Base-by-base conservation (phyloP, 1,140 invertebrate species). In the Oedothorax gibbosus region DNA sequence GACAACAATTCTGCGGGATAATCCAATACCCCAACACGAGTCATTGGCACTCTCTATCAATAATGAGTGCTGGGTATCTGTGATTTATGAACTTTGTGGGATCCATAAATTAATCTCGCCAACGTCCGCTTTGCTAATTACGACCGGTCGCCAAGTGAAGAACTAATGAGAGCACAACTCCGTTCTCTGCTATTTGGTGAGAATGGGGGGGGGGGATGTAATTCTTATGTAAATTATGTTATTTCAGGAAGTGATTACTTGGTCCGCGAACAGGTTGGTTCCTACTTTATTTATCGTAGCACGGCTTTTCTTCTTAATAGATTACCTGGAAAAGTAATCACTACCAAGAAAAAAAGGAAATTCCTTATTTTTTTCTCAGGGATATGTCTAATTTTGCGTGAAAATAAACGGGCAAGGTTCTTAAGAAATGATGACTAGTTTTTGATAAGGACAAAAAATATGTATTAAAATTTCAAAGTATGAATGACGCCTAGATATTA, bases 191-290 rank as follows among this genome's bases (percentile, higher is more conserved):
- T n/a, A n/a, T 21, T 9, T 68, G 15, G 66, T 71, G 11, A 69
- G 12, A 11, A 62, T 20, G 35, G 49, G 18, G 72, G 57, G 18
- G 35, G 49, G 18, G 72, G 18, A 35, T 81, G 78, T 50, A 81
- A 81, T 81, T 81, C 71, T 81, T 81, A 81, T 81, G 78, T 71
- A 81, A 81, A 81, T 81, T 60, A 71, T 81, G 78, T 81, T 81
- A 81, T 81, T 79, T 81, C 66, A 81, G 78, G 78, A 81, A 81
- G 66, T 81, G 78, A 81, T 81, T 81, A 81, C 65, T 15, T 50
- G 50, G 60, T 56, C 20, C 20, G 20, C 11, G 50, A 81, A 81
- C 53, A 71, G 53, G 18, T 53, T 50, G 57, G 15, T 54, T 66
- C 12, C 60, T 53, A 51, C 21, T 49, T 51, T 7, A 35, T 60